Evolutionary conservation across 1,140 invertebrate species (phyloP).

Genomic region (Riptortus pedestris): DNA sequence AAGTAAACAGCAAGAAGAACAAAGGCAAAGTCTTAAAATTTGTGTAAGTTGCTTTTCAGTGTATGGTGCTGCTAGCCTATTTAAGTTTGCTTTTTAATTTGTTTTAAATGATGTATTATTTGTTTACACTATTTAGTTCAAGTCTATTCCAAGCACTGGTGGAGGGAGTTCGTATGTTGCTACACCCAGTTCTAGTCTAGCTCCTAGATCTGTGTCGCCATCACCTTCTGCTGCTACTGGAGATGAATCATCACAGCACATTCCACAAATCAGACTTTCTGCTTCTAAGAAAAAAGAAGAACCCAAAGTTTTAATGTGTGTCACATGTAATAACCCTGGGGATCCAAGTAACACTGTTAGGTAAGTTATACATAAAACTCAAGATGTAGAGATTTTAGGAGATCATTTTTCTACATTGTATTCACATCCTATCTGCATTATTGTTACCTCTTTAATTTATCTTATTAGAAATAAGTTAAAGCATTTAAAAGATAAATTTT

Average conservation of each 20-base stretch:
- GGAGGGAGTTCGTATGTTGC: slow-evolving; percentile 30
- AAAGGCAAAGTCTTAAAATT: slow-evolving; percentile 52
- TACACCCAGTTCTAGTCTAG: slow-evolving; percentile 23
- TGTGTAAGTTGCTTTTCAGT: slow-evolving; percentile 44
- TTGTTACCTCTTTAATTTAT: background rate
- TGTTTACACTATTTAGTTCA: slow-evolving; percentile 48
- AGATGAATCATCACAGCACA: slow-evolving; percentile 25
- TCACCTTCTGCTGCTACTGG: slow-evolving; percentile 24
- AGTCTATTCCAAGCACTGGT: slow-evolving; percentile 59
- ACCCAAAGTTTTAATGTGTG: slow-evolving; percentile 47
- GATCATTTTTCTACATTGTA: too few relatives aligned
- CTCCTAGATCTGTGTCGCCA: slow-evolving; percentile 12
- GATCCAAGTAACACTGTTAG: slow-evolving; percentile 54
- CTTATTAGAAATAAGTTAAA: background rate
- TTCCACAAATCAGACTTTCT: slow-evolving; percentile 31
- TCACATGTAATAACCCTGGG: slow-evolving; percentile 52
- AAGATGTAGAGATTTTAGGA: too few relatives aligned
- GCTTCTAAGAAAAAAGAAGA: slow-evolving; percentile 38
- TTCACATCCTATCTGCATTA: background rate
- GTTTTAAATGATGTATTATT: background rate
- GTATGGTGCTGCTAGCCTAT: background rate
- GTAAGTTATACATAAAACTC: slow-evolving; percentile 37
- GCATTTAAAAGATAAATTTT: background rate
- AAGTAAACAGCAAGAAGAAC: slow-evolving; percentile 48
- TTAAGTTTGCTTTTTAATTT: background rate